Conservation (phyloP, 2,113 vertebrate genomes). For the Notarius quadriscutis region DNA sequence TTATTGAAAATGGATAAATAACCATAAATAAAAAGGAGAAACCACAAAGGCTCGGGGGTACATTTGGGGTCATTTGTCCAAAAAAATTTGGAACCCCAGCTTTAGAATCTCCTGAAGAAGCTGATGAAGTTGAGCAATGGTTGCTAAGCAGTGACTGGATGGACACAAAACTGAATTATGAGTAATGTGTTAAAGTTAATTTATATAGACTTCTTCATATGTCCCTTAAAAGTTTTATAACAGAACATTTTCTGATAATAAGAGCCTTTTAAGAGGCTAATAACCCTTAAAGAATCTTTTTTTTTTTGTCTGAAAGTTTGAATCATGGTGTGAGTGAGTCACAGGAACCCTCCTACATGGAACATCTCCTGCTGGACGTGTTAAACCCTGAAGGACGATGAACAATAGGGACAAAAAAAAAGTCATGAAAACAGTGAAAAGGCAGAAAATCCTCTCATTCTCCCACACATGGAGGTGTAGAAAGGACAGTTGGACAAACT, state of each 20-base stretch:
- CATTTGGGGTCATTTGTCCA: background rate
- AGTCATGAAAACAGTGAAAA: constrained; percentile 14
- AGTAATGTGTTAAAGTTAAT: background rate
- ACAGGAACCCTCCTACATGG: constrained; percentile 42
- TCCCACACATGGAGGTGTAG: constrained; percentile 13
- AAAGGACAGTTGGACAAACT: constrained; percentile 19
- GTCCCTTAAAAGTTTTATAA: background rate
- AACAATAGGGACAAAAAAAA: constrained; percentile 28
- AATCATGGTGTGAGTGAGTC: constrained; percentile 45
- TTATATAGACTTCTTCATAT: background rate
- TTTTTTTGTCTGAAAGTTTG: constrained; percentile 29
- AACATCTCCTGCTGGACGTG: constrained; percentile 14
- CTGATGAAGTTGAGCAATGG: background rate
- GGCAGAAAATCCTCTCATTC: constrained; percentile 4
- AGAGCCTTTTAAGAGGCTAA: background rate
- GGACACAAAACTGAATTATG: background rate
- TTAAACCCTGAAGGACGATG: constrained; percentile 24
- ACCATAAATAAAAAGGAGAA: background rate
- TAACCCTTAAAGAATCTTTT: no score
- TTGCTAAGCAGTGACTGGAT: background rate
- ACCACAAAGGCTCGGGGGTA: background rate
- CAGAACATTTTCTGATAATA: no score
- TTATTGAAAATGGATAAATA: background rate
- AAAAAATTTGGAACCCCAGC: background rate
- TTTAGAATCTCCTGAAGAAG: background rate